These are phyloP conservation scores for Drosophila fuyamai DNA, from an alignment of 1,140 invertebrate genomes.

Conservation along the genomic window DNA sequence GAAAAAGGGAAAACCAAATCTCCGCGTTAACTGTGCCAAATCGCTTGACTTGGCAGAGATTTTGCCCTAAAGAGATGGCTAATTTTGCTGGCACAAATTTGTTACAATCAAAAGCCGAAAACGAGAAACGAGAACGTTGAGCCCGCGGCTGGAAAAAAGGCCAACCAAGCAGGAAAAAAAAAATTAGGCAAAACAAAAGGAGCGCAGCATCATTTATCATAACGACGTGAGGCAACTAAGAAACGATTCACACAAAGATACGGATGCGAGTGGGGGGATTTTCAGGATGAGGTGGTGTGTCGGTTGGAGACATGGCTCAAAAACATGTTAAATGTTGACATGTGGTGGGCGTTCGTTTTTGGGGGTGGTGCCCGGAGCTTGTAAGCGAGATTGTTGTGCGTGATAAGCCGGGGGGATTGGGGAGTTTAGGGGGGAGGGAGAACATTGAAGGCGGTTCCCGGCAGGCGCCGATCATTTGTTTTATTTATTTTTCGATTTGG, in stretches of 20 bases:
- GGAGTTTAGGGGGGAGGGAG: background rate
- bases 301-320: conserved; percentile 54
- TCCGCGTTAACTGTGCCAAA: conserved; percentile 71
- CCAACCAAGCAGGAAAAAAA: conserved; percentile 40
- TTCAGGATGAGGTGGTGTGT: conserved; percentile 13
- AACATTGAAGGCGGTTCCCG: conserved; percentile 10
- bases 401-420: conserved; percentile 44
- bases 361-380: conserved; percentile 44
- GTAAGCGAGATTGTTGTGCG: conserved; percentile 70
- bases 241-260: conserved; percentile 56
- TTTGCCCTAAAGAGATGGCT: conserved; percentile 59
- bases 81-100: conserved; percentile 78
- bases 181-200: conserved; percentile 64
- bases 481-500: conserved; percentile 82
- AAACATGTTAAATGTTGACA: conserved; percentile 82
- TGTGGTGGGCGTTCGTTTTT: conserved; percentile 60
- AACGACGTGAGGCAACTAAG: conserved; percentile 72
- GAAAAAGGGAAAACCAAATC: conserved; percentile 38
- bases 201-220: conserved; percentile 80
- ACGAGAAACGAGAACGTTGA: conserved; percentile 62
- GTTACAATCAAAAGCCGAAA: conserved; percentile 75
- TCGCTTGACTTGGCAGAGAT: conserved; percentile 44
- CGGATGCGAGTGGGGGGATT: conserved; percentile 29
- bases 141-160: conserved; percentile 43
- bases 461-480: conserved; percentile 67